phyloP scores from a whole-genome alignment of 2,888 invertebrate species.

The Ceramica pisi region DNA sequence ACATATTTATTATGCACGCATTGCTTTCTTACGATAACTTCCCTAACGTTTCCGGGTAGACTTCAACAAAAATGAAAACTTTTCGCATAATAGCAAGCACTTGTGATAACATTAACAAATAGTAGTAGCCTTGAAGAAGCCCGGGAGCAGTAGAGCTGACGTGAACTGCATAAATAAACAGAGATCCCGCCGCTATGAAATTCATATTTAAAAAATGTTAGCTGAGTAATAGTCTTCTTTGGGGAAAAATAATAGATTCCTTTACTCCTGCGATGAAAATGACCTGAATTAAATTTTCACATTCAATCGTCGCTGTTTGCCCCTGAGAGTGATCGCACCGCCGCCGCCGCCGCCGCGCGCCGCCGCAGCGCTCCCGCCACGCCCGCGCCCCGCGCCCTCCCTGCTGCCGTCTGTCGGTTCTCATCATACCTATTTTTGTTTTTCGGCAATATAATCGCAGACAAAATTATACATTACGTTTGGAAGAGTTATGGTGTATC shows the following conservation, averaged over 20 bases:
- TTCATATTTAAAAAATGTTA: constrained; percentile 76
- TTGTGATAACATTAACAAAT: constrained; percentile 69
- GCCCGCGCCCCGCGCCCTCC: constrained; percentile 55
- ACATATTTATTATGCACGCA: constrained; percentile 29
- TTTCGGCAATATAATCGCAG: constrained; percentile 62
- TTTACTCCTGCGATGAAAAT: constrained; percentile 83
- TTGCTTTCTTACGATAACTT: constrained; percentile 39
- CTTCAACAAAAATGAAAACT: constrained; percentile 65
- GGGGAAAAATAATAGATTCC: constrained; percentile 86
- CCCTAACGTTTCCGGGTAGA: constrained; percentile 61
- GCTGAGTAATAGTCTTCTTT: constrained; percentile 81
- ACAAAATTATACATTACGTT: constrained; percentile 54
- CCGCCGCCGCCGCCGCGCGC: constrained; percentile 65
- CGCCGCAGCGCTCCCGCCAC: constrained; percentile 64
- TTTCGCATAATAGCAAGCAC: constrained; percentile 68
- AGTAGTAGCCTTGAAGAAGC: constrained; percentile 49
- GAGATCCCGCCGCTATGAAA: constrained; percentile 59
- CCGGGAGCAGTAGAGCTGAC: constrained; percentile 53
- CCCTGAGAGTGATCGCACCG: constrained; percentile 84
- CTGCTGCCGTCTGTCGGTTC: constrained; percentile 71
- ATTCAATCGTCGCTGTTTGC: constrained; percentile 88
- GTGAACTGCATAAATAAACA: constrained; percentile 71
- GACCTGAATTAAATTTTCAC: constrained; percentile 89
- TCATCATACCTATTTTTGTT: constrained; percentile 79
- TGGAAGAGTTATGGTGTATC: constrained; percentile 40